Base-by-base conservation (phyloP, 2,888 invertebrate species). In the Chaitophorus viminalis region DNA sequence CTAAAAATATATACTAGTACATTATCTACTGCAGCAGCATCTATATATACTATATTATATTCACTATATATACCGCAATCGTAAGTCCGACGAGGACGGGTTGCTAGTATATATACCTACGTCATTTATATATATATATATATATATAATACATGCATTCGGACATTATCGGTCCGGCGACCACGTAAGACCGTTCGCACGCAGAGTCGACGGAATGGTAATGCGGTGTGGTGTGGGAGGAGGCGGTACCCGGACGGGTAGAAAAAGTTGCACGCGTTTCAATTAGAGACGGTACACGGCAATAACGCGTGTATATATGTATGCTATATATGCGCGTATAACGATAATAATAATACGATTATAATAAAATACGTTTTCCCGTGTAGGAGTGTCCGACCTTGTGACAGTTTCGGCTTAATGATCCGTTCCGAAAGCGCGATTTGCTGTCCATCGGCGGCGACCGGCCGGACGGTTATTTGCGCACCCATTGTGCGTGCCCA, bases 331-430 rank as follows among this genome's bases (percentile, higher is more conserved):
- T n/a, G n/a, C n/a, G n/a, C n/a, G n/a, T n/a, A n/a, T n/a, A n/a
- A n/a, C n/a, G n/a, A n/a, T n/a, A n/a, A n/a, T 46, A 21, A 31
- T 68, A 46, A 52, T 36, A 65, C 9, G 68, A 84, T 76, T 65
- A 54, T n/a, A 82, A 82, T 46, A 82, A 76, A 39, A 72, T 36
- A 72, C 39, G 60, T 81, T 87, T 87, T 87, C 87, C 81, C 74
- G 81, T 39, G 87, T 87, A 87, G 87, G 87, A 87, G 87, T 87
- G 87, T 74, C 75, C 87, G 87, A 81, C 87, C 87, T 87, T 74
- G 87, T 87, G 87, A 87, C 87, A 87, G 87, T 87, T 87, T 87
- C 46, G 74, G 81, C 79, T 74, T 87, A 87, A 87, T 81, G 87
- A 87, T 81, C 81, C 46, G 81, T 54, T 72, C 81, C 65, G 74